A percentile compares a stretch with the other conserved stretches of the same genome.
Evolutionary conservation across 2,113 vertebrate species (phyloP).

Genomic region (Daubentonia madagascariensis): DNA sequence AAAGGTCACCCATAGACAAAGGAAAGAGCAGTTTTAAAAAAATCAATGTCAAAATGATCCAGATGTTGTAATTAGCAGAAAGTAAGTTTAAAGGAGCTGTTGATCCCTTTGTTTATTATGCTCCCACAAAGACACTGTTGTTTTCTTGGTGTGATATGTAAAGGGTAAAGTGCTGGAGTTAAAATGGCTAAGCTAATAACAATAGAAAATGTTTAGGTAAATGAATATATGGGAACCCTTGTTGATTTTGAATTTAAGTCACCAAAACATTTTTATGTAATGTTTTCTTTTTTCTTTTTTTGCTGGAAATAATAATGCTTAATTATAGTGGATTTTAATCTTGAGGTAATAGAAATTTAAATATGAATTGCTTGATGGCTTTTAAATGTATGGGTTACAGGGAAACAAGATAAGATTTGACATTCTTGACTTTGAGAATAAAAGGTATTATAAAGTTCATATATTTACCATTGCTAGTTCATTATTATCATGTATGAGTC

Average conservation of each 20-base stretch:
- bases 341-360: background rate
- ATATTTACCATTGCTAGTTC: background rate
- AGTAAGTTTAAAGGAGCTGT: background rate
- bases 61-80: background rate
- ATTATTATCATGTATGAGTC: background rate
- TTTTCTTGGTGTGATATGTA: background rate
- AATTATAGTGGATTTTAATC: background rate
- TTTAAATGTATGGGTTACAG: background rate
- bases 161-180: background rate
- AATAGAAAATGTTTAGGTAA: background rate
- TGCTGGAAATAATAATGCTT: background rate
- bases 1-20: background rate
- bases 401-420: background rate
- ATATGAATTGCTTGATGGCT: background rate
- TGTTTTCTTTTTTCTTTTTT: background rate
- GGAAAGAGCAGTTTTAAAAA: background rate
- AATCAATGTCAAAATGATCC: background rate
- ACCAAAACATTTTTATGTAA: background rate
- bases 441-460: background rate
- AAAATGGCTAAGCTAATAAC: background rate
- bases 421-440: background rate
- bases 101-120: background rate
- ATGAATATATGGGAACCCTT: background rate
- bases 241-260: background rate
- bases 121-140: background rate